These are phyloP conservation scores for Pomatostomus ruficeps DNA, from an alignment of 2,113 vertebrate genomes.

Conservation along the genomic window DNA sequence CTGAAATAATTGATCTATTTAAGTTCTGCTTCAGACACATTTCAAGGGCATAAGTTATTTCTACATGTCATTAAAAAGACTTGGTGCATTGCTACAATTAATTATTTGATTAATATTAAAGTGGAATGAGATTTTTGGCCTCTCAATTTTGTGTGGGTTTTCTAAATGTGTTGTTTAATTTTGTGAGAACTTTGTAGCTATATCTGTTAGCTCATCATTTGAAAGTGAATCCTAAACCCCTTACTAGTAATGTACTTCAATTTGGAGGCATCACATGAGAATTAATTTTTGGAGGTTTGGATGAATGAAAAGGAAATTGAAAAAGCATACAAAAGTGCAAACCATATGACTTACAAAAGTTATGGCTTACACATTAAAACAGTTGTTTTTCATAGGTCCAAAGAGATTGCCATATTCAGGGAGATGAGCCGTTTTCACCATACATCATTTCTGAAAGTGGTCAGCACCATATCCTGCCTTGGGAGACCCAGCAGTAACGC, in stretches of 20 bases:
- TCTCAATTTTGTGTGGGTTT: neutral
- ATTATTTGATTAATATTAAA: slow-evolving; percentile 40
- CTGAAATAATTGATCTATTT: slow-evolving; percentile 57
- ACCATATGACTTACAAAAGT: neutral
- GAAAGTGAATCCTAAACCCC: neutral
- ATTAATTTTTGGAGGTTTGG: neutral
- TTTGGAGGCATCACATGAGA: neutral
- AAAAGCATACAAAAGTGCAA: neutral
- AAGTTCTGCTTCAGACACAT: slow-evolving; percentile 26
- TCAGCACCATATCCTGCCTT: neutral
- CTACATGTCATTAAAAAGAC: slow-evolving; percentile 32
- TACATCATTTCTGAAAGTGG: neutral
- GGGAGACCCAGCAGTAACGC: neutral
- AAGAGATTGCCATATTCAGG: neutral
- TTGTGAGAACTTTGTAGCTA: neutral
- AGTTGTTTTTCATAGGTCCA: neutral
- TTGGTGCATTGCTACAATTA: neutral
- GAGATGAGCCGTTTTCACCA: neutral
- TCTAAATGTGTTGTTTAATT: neutral
- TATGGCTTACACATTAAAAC: neutral
- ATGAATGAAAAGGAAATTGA: neutral
- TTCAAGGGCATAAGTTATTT: slow-evolving; percentile 56
- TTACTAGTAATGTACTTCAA: neutral
- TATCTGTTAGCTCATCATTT: neutral
- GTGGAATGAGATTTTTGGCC: neutral